These are phyloP conservation scores for Catostomus latipinnis DNA, from an alignment of 2,797 vertebrate genomes.

Conservation along the genomic window DNA sequence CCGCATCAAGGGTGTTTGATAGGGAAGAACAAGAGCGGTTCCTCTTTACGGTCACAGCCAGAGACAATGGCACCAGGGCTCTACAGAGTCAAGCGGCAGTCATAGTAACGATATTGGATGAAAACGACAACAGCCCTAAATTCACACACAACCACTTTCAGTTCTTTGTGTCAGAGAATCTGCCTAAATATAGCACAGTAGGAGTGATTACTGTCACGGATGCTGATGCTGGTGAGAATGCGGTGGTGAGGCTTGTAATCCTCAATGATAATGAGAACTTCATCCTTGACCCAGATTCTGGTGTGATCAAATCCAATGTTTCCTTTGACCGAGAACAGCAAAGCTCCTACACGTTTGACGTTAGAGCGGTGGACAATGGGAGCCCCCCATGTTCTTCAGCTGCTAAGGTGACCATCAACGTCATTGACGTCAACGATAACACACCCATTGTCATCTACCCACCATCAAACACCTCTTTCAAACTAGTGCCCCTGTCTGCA, in stretches of 20 bases:
- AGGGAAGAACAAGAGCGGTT: constrained; percentile 96
- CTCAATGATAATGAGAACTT: constrained; percentile 98
- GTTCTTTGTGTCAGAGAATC: constrained; percentile 99
- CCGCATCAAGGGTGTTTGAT: constrained; percentile 96
- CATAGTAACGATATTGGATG: constrained; percentile 95
- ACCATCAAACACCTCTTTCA: constrained; percentile 97
- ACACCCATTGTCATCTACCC: constrained; percentile 95
- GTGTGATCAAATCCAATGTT: constrained; percentile 98
- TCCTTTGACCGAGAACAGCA: constrained; percentile 98
- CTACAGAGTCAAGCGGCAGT: constrained; percentile 96
- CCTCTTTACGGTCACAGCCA: constrained; percentile 95
- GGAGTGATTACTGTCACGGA: constrained; percentile 99
- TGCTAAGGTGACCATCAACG: constrained; percentile 98
- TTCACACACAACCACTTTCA: constrained; percentile 99
- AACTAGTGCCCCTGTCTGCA: constrained; percentile 94
- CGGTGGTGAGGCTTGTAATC: constrained; percentile 94
- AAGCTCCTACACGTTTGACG: constrained; percentile 98
- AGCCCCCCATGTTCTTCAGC: constrained; percentile 93
- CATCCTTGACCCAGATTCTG: constrained; percentile 93
- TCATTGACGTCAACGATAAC: constrained; percentile 99
- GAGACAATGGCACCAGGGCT: constrained; percentile 97
- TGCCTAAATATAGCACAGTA: constrained; percentile 98
- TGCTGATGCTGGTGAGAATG: constrained; percentile 94
- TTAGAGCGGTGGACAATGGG: constrained; percentile 94
- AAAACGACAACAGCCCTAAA: constrained; percentile 99